Conservation (phyloP, 2,888 invertebrate species). For the Heteromyza rotundicornis region DNA sequence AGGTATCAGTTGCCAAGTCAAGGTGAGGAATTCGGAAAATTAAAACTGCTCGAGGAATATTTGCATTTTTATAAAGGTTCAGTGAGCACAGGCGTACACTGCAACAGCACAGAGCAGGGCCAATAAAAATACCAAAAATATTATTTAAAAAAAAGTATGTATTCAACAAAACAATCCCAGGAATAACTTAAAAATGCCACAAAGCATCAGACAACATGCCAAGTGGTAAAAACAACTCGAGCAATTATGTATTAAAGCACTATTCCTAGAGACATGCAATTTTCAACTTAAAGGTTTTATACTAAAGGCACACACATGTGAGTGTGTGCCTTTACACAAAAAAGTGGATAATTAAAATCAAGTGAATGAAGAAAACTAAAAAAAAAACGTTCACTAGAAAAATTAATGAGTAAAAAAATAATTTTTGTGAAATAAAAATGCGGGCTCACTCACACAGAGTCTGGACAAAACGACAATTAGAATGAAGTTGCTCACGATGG, state of each 20-base stretch:
- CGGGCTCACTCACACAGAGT: background rate
- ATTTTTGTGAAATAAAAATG: background rate
- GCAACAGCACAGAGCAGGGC: background rate
- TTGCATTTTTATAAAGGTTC: constrained; percentile 2
- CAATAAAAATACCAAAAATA: background rate
- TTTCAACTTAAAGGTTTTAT: too few species aligned
- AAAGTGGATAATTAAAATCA: background rate
- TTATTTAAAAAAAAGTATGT: too few species aligned
- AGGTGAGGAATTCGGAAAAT: constrained; percentile 14
- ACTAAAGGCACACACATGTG: too few species aligned
- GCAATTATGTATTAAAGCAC: too few species aligned
- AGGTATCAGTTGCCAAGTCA: constrained; percentile 19
- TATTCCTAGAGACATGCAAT: too few species aligned
- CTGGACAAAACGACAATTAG: too few species aligned
- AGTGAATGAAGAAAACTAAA: background rate
- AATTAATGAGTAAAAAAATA: background rate
- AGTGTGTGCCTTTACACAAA: background rate
- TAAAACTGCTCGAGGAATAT: background rate
- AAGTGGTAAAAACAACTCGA: too few species aligned
- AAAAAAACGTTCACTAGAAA: constrained; percentile 12
- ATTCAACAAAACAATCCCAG: too few species aligned
- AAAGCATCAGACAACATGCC: too few species aligned
- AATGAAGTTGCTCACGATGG: background rate
- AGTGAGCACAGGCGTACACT: too few species aligned
- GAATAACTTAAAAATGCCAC: too few species aligned